Conservation (phyloP, 2,113 vertebrate genomes). For the Reinhardtius hippoglossoides region DNA sequence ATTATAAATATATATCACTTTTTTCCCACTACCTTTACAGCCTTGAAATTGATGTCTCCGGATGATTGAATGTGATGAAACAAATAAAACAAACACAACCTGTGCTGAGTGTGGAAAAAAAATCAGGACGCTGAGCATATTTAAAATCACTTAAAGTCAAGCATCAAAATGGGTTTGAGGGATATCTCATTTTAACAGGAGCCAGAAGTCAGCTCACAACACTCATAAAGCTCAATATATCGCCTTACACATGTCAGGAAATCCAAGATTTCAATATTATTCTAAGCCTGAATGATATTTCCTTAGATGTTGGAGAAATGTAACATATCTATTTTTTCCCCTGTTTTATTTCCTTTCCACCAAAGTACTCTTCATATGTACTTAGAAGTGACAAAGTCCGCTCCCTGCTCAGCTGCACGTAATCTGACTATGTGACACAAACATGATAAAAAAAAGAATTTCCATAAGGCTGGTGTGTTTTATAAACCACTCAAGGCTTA, state of each 20-base stretch:
- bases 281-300: conserved; percentile 79
- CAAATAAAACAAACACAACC: conserved; percentile 76
- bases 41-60: conserved; percentile 66
- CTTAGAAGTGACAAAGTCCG: conserved; percentile 74
- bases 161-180: conserved; percentile 74
- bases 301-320: conserved; percentile 76
- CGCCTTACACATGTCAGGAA: conserved; percentile 78
- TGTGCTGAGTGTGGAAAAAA: conserved; percentile 69
- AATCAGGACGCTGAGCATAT: conserved; percentile 65
- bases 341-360: conserved; percentile 3
- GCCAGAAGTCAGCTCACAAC: conserved; percentile 74
- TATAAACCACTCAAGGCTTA: conserved; percentile 79
- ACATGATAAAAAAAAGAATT: conserved; percentile 64
- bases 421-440: conserved; percentile 80
- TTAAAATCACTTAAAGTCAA: conserved; percentile 79
- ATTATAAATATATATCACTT: conserved; percentile 42
- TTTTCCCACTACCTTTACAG: conserved; percentile 49
- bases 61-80: conserved; percentile 73
- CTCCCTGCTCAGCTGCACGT: conserved; percentile 69
- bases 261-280: conserved; percentile 81
- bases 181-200: conserved; percentile 79
- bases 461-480: conserved; percentile 65
- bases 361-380: conserved; percentile 61
- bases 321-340: conserved; percentile 64
- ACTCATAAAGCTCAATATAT: conserved; percentile 80